Percentiles rank a stretch among this genome's conserved stretches.
phyloP scores from a whole-genome alignment of 2,797 vertebrate species.

The Pygocentrus nattereri region DNA sequence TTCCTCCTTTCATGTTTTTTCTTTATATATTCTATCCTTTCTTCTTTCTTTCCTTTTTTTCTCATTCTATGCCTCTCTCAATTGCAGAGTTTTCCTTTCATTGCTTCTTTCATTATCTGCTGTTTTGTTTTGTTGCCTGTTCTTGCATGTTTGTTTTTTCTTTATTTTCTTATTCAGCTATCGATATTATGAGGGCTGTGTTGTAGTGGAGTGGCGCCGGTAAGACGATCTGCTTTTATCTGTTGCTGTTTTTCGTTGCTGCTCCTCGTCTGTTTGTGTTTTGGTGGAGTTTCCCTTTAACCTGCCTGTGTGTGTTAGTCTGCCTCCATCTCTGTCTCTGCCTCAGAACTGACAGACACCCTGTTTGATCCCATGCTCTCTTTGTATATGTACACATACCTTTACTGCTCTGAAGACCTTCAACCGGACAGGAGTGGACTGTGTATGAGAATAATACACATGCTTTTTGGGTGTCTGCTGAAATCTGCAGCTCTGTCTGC shows the following conservation, averaged over 20 bases:
- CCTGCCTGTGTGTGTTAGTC: slow-evolving; percentile 9
- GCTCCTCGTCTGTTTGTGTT: neutral
- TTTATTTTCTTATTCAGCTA: slow-evolving; percentile 67
- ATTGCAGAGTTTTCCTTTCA: neutral
- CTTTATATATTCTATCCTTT: neutral
- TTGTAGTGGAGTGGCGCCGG: slow-evolving; percentile 80
- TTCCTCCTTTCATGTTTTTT: neutral
- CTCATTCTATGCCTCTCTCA: too few relatives aligned
- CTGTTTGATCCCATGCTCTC: neutral
- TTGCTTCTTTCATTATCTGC: slow-evolving; percentile 31
- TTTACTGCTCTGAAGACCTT: neutral
- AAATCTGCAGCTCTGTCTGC: slow-evolving; percentile 18
- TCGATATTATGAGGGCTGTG: slow-evolving; percentile 79
- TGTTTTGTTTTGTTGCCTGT: neutral
- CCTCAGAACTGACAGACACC: slow-evolving; percentile 5
- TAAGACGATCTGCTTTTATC: slow-evolving; percentile 70
- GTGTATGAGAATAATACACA: slow-evolving; percentile 11
- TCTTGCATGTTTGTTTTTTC: neutral
- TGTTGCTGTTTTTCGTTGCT: neutral
- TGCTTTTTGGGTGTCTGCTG: neutral
- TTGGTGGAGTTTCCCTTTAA: slow-evolving; percentile 11
- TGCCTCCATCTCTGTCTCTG: slow-evolving; percentile 1
- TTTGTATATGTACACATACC: neutral
- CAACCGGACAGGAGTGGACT: neutral
- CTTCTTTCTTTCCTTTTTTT: too few relatives aligned